Conservation (phyloP, 2,888 invertebrate genomes). For the Coelopa pilipes region DNA sequence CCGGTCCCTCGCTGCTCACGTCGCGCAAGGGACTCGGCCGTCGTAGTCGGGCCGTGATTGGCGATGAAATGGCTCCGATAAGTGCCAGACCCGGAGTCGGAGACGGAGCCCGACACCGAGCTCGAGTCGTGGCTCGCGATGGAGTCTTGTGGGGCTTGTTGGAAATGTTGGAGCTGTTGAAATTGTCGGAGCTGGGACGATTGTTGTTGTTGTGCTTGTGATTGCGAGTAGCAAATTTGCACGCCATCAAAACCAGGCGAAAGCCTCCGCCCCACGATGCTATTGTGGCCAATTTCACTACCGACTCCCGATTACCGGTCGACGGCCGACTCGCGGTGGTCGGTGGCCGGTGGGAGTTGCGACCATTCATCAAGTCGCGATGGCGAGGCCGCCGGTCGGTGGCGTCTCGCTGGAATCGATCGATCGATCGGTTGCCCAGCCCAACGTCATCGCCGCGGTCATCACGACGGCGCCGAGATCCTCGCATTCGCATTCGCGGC, state of each 20-base stretch:
- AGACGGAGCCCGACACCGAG: not conserved
- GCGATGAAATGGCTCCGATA: slow-evolving; percentile 20
- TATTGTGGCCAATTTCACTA: not conserved
- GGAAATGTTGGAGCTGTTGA: not conserved
- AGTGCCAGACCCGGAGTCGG: not conserved
- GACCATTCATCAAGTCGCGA: not conserved
- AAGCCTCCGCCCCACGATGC: not conserved
- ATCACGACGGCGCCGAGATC: too few relatives aligned
- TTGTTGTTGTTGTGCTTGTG: too few relatives aligned
- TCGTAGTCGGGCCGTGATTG: not conserved
- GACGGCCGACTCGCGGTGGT: not conserved
- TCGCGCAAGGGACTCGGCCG: too few relatives aligned
- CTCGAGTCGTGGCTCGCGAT: not conserved
- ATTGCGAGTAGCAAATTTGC: slow-evolving; percentile 23
- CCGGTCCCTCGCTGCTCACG: too few relatives aligned
- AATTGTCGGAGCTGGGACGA: not conserved
- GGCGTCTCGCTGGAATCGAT: too few relatives aligned
- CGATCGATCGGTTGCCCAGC: too few relatives aligned
- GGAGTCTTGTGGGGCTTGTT: not conserved
- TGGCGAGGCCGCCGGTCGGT: not conserved
- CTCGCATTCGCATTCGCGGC: too few relatives aligned
- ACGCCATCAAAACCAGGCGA: slow-evolving; percentile 16
- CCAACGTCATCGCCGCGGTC: too few relatives aligned
- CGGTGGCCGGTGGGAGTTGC: slow-evolving; percentile 12
- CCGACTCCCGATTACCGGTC: not conserved